These are phyloP conservation scores for Centruroides vittatus DNA, from an alignment of 1,140 invertebrate genomes.

Conservation along the genomic window DNA sequence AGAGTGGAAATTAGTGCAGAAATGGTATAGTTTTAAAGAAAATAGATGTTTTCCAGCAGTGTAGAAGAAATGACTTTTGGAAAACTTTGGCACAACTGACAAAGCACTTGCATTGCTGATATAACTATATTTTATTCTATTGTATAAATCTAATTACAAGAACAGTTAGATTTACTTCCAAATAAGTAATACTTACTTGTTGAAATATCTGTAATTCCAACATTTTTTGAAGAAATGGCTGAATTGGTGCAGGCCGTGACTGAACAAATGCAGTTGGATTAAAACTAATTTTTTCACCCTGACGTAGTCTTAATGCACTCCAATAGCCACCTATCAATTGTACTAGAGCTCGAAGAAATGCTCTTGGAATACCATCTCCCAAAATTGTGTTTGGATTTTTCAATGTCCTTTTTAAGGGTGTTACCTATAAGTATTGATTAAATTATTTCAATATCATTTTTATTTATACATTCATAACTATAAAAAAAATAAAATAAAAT, in stretches of 20 bases:
- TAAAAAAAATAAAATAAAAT: conserved; percentile 21
- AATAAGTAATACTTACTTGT: conserved; percentile 42
- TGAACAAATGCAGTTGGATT: conserved; percentile 69
- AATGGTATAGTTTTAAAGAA: too few relatives aligned
- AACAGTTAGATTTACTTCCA: too few relatives aligned
- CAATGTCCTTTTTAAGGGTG: conserved; percentile 3
- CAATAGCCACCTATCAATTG: conserved; percentile 78
- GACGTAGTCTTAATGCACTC: conserved; percentile 53
- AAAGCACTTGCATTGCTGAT: too few relatives aligned
- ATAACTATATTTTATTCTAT: too few relatives aligned
- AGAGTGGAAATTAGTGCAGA: too few relatives aligned
- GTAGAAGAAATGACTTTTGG: too few relatives aligned
- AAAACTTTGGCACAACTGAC: too few relatives aligned
- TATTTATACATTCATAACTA: conserved; percentile 36
- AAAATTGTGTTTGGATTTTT: conserved; percentile 45
- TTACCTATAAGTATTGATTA: neutral
- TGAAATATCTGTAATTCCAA: conserved; percentile 87
- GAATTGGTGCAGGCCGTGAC: conserved; percentile 60
- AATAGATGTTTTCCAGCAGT: too few relatives aligned
- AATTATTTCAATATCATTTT: neutral
- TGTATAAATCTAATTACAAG: too few relatives aligned
- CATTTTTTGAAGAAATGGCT: conserved; percentile 79
- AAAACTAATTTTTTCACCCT: conserved; percentile 53
- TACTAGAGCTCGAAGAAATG: conserved; percentile 77
- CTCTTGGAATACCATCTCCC: conserved; percentile 77